Conservation (phyloP, 2,888 invertebrate species). For the Troides oblongomaculatus region DNA sequence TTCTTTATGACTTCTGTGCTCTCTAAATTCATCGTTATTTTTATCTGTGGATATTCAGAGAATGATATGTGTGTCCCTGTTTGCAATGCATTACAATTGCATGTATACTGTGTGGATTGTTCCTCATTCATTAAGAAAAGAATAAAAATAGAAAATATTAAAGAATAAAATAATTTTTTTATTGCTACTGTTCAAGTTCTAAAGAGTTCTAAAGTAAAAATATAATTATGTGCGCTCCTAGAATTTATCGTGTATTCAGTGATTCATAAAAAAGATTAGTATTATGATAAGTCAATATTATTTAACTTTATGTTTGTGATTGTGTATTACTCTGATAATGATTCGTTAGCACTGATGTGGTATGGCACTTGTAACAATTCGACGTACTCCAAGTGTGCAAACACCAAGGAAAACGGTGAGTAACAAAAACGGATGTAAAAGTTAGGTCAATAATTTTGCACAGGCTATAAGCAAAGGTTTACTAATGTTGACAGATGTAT, state of each 20-base stretch:
- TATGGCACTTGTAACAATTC: conserved; percentile 78
- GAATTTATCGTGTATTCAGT: conserved; percentile 45
- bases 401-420: conserved; percentile 76
- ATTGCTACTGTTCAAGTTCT: conserved; percentile 31
- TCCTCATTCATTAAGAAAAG: conserved; percentile 33
- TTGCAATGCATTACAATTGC: conserved; percentile 40
- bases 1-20: background rate
- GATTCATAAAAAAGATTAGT: conserved; percentile 62
- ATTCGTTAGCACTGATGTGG: conserved; percentile 71
- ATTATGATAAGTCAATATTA: conserved; percentile 60
- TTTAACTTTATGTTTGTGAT: conserved; percentile 71
- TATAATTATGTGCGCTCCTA: conserved; percentile 40
- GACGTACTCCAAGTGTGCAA: conserved; percentile 77
- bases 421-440: conserved; percentile 45
- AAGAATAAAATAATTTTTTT: conserved; percentile 31
- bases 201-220: conserved; percentile 34
- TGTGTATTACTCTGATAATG: conserved; percentile 69
- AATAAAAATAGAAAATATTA: conserved; percentile 33
- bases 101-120: conserved; percentile 35
- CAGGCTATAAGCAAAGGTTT: conserved; percentile 26
- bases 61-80: conserved; percentile 32
- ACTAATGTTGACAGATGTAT: conserved; percentile 29
- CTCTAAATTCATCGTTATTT: conserved; percentile 1
- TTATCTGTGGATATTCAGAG: conserved; percentile 24
- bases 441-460: conserved; percentile 40